phyloP scores from a whole-genome alignment of 1,140 invertebrate species.

The Condylostylus longicornis region DNA sequence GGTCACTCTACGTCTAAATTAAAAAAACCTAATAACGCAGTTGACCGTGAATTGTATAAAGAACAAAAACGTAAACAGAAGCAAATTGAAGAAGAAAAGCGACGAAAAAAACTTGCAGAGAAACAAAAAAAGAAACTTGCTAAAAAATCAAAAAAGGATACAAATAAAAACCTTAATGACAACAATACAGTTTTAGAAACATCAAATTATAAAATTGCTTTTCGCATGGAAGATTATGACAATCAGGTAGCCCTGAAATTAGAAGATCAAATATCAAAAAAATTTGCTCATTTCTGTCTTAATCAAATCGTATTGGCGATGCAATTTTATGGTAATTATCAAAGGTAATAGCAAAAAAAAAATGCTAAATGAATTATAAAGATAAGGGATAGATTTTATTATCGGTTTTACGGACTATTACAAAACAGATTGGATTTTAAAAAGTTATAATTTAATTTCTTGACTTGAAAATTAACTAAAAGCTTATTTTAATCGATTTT shows the following conservation, averaged over 20 bases:
- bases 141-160: constrained; percentile 5
- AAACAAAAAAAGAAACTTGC: constrained; percentile 18
- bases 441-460: too few relatives aligned
- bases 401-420: too few relatives aligned
- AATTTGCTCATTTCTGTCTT: constrained; percentile 52
- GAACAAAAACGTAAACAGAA: constrained; percentile 8
- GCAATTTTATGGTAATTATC: constrained; percentile 63
- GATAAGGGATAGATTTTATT: too few relatives aligned
- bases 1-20: constrained; percentile 21
- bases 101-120: constrained; percentile 15
- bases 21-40: constrained; percentile 12
- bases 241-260: too few relatives aligned
- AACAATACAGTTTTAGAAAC: constrained; percentile 12
- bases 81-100: constrained; percentile 17
- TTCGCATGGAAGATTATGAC: background rate
- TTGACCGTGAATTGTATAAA: constrained; percentile 4
- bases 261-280: constrained; percentile 40
- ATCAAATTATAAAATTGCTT: background rate
- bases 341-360: constrained; percentile 40
- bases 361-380: too few relatives aligned
- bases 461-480: too few relatives aligned
- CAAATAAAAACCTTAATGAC: constrained; percentile 9
- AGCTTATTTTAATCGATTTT: too few relatives aligned
- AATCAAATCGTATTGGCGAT: constrained; percentile 60
- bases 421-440: too few relatives aligned